Conservation (phyloP, 2,888 invertebrate species). For the Drosophila paranaensis region DNA sequence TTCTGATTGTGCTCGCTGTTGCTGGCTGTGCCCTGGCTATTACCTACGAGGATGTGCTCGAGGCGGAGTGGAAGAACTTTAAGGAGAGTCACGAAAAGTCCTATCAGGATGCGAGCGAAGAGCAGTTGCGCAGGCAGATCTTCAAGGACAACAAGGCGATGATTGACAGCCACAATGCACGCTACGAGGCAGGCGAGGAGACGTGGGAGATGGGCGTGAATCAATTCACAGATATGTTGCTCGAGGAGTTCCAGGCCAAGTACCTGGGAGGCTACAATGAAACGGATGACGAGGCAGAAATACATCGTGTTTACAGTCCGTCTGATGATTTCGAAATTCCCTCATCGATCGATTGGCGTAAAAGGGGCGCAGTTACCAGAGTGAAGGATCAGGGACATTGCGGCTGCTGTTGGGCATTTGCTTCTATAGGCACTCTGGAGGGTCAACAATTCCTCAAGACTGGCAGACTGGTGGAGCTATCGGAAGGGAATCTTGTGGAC, state of each 20-base stretch:
- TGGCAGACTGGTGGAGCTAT: slow-evolving; percentile 91
- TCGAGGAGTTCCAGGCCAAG: slow-evolving; percentile 89
- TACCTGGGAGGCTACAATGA: slow-evolving; percentile 59
- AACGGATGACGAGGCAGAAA: slow-evolving; percentile 37
- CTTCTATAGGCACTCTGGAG: slow-evolving; percentile 94
- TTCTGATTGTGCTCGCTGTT: slow-evolving; percentile 4
- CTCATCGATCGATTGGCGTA: slow-evolving; percentile 92
- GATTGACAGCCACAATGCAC: slow-evolving; percentile 93
- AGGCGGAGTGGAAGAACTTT: slow-evolving; percentile 24
- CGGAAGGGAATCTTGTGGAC: slow-evolving; percentile 96
- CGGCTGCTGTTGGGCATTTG: slow-evolving; percentile 97
- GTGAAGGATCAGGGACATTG: slow-evolving; percentile 95
- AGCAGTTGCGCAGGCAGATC: slow-evolving; percentile 93
- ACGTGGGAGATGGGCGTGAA: slow-evolving; percentile 90
- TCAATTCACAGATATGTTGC: slow-evolving; percentile 93
- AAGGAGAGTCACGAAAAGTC: slow-evolving; percentile 86
- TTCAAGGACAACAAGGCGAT: slow-evolving; percentile 93
- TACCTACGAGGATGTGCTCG: not conserved
- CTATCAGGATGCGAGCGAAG: slow-evolving; percentile 90
- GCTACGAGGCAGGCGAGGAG: slow-evolving; percentile 88
- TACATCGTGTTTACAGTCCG: slow-evolving; percentile 62
- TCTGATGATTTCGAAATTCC: slow-evolving; percentile 88
- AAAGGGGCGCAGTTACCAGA: slow-evolving; percentile 92
- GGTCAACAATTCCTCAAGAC: slow-evolving; percentile 93
- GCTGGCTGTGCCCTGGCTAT: not conserved